Evolutionary conservation across 2,113 vertebrate species (phyloP), one percentile per base, ranked within the genome.

Genomic region (Tiliqua scincoides): DNA sequence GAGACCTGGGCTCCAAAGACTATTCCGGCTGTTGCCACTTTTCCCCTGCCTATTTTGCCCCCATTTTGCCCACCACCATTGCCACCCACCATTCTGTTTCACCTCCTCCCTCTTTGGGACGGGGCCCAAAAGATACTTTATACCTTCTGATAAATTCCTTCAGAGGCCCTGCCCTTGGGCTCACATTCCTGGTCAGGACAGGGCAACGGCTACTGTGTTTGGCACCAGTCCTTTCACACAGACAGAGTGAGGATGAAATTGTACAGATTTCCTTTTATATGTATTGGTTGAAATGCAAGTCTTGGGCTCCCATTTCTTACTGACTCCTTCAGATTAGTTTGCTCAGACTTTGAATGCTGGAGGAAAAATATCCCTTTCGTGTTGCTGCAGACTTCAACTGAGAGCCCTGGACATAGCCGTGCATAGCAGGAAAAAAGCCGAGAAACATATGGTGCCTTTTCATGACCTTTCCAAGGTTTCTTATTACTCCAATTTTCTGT

Each of bases 391-490:
- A 79, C 87, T 74, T 54, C n/a, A 73, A 25, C 75, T 73, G 40
- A 72, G 67, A 74, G 25, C n/a, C n/a, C 37, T 35, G 40, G 68
- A 74, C 43, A 48, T 65, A 81, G 68, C 82, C 43, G 59, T 27
- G 35, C 40, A 48, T 48, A 48, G 43, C 78, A 74, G 59, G n/a
- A 43, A 37, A 72, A 82, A 84, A 88, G 84, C 35, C 54, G 76
- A 88, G 82, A 84, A 88, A 88, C 76, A 84, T 88, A 63, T 79
- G 75, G 59, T 84, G 76, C 12, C 68, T 84, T 88, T 73, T 27
- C n/a, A 37, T 88, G 81, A 67, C 82, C 87, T 88, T 88, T 88
- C 68, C 76, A 43, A 84, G 32, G 40, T 63, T 88, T 84, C 40
- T 79, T 84, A 65, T 84, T 79, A 65, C 82, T 84, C 75, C 75